Evolutionary conservation across 2,113 vertebrate species (phyloP).

Genomic region (Gulo gulo): DNA sequence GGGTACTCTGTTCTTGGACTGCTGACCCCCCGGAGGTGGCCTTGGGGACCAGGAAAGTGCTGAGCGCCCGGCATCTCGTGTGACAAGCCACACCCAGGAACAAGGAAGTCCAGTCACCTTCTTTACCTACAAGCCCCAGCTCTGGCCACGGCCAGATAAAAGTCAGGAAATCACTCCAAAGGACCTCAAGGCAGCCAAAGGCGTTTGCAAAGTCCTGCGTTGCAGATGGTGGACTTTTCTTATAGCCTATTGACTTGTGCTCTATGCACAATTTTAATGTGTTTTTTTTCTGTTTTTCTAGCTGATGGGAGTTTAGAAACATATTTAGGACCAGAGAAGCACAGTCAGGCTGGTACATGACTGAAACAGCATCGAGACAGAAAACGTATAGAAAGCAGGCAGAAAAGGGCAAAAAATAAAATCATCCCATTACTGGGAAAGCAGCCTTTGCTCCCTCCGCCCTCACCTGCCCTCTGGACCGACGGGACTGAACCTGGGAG

Average conservation of each 20-base stretch:
- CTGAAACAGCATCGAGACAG: neutral
- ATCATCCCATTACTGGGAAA: neutral
- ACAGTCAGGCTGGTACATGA: no score
- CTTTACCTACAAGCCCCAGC: neutral
- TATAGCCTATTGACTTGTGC: neutral
- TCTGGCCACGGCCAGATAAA: neutral
- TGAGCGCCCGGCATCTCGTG: neutral
- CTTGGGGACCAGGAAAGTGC: neutral
- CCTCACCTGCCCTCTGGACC: neutral
- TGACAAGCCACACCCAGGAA: neutral
- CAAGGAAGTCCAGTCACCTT: neutral
- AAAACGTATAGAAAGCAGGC: neutral
- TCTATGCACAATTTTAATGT: neutral
- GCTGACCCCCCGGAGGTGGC: neutral
- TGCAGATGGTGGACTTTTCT: neutral
- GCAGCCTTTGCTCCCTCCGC: neutral
- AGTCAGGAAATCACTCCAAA: neutral
- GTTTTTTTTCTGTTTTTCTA: neutral
- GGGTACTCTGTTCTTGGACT: neutral
- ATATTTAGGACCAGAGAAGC: neutral
- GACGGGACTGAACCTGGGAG: neutral
- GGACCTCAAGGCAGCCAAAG: neutral
- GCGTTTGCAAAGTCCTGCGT: fast-evolving
- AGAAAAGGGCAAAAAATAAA: neutral
- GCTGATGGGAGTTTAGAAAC: neutral